Evolutionary conservation across 2,113 vertebrate genomes (phyloP).

Genomic region (Crotophaga sulcirostris): DNA sequence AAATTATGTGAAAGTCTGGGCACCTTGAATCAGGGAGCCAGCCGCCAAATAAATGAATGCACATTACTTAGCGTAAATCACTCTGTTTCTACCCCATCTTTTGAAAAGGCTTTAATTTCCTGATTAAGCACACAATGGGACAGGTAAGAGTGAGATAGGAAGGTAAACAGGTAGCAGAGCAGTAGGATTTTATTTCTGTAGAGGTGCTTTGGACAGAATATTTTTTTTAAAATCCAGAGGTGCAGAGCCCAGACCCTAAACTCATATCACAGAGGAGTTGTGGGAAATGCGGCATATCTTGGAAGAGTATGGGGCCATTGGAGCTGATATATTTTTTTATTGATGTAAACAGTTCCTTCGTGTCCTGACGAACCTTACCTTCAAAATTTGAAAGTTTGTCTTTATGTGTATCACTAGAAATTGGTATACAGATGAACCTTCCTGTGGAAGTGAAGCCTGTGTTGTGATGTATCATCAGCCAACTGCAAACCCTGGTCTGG

Average conservation of each 20-base stretch:
- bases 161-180: not conserved
- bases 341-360: not conserved
- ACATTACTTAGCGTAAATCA: not conserved
- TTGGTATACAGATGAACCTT: conserved; percentile 96
- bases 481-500: conserved; percentile 87
- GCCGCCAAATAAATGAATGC: not conserved
- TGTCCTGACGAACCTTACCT: not conserved
- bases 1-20: not conserved
- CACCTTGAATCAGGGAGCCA: not conserved
- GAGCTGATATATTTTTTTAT: not conserved
- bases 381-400: not conserved
- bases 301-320: not conserved
- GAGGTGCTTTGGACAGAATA: not conserved
- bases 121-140: not conserved
- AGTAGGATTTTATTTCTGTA: not conserved
- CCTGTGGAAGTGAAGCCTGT: conserved; percentile 95
- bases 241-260: not conserved
- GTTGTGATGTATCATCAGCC: conserved; percentile 99
- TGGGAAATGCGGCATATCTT: not conserved
- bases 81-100: not conserved
- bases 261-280: not conserved
- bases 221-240: not conserved
- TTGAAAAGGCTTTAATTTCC: not conserved
- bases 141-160: not conserved
- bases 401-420: conserved; percentile 77